Evolutionary conservation across 2,113 vertebrate species (phyloP).

Genomic region (Hepsetus odoe): DNA sequence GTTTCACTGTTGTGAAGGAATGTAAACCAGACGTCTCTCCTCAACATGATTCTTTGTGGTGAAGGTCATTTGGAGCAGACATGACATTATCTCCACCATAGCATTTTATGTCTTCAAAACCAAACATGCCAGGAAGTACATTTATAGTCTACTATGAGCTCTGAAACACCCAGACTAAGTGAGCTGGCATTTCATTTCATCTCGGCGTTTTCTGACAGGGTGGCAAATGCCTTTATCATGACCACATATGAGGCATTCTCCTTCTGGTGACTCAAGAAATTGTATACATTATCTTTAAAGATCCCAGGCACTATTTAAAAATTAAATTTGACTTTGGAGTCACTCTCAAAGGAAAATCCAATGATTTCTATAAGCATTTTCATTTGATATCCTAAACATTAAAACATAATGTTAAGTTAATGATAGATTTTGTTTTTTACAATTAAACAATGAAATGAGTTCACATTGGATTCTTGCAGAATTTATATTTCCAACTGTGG

Average conservation of each 20-base stretch:
- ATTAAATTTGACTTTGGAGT: conserved; percentile 1
- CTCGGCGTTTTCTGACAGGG: background rate
- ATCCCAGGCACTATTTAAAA: background rate
- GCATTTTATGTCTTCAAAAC: conserved; percentile 31
- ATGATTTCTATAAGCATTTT: background rate
- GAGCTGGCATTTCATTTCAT: background rate
- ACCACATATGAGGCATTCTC: background rate
- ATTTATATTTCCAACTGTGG: background rate
- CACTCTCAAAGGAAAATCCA: background rate
- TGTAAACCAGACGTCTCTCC: conserved; percentile 40
- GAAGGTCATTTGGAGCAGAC: conserved; percentile 28
- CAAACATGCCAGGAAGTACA: background rate
- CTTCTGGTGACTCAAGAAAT: background rate
- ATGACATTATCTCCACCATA: conserved; percentile 33
- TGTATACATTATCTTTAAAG: background rate
- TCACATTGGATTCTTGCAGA: background rate
- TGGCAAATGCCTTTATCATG: background rate
- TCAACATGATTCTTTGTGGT: conserved; percentile 11
- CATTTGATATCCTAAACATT: background rate
- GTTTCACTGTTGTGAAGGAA: conserved; percentile 45
- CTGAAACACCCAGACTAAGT: background rate
- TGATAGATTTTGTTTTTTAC: conserved; percentile 1
- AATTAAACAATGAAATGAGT: background rate
- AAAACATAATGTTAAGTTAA: conserved; percentile 1
- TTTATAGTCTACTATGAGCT: background rate